Evolutionary conservation across 2,113 vertebrate genomes (phyloP).

Genomic region (Nanger granti): DNA sequence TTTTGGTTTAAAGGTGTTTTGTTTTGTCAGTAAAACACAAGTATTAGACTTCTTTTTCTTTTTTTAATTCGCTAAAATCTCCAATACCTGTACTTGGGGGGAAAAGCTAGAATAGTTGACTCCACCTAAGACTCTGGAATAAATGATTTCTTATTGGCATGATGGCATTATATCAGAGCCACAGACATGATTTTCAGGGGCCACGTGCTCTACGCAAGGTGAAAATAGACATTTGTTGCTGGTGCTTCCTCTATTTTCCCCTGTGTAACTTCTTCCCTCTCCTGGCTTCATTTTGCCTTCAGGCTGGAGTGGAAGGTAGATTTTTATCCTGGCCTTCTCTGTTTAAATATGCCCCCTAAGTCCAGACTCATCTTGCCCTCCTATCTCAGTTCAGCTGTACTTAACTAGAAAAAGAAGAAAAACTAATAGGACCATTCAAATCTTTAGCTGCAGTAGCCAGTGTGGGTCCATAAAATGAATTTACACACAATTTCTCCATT

Average conservation of each 20-base stretch:
- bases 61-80: not conserved
- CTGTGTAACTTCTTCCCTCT: not conserved
- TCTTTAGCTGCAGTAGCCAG: not conserved
- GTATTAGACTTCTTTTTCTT: not conserved
- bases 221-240: not conserved
- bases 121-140: not conserved
- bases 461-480: not conserved
- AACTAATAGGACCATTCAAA: not conserved
- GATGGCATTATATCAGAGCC: not conserved
- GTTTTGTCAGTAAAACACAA: conserved; percentile 44
- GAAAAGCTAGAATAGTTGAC: not conserved
- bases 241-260: not conserved
- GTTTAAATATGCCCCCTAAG: not conserved
- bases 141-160: not conserved
- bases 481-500: not conserved
- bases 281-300: not conserved
- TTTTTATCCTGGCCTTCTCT: not conserved
- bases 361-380: not conserved
- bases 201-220: not conserved
- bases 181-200: not conserved
- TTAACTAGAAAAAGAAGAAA: not conserved
- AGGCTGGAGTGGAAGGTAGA: not conserved
- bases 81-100: not conserved
- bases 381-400: not conserved
- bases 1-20: conserved; percentile 56